A percentile compares a stretch with the other conserved stretches of the same genome.
Conservation (phyloP, 2,888 invertebrate genomes). For the Polyommatus icarus region DNA sequence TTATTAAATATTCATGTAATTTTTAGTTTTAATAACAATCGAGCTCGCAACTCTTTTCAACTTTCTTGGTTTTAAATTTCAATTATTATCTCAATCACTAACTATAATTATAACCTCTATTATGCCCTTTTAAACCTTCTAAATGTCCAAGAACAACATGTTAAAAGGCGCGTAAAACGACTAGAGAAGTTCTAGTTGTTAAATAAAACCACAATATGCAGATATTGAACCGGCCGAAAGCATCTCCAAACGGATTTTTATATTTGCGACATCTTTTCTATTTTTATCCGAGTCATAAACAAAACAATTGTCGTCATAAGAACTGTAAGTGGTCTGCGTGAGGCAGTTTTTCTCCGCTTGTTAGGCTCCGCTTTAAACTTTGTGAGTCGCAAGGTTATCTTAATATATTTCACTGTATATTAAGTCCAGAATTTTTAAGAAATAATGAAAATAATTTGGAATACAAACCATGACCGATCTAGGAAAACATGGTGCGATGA, state of each 20-base stretch:
- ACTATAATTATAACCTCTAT: no score
- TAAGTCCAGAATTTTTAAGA: not conserved
- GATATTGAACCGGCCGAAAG: not conserved
- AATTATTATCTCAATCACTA: no score
- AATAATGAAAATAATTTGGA: not conserved
- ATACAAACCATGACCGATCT: not conserved
- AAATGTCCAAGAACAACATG: not conserved
- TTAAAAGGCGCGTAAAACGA: not conserved
- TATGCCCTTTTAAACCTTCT: not conserved
- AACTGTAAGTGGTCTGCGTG: conserved; percentile 63
- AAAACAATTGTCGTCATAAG: conserved; percentile 60
- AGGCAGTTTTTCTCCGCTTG: conserved; percentile 59
- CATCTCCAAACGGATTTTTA: conserved; percentile 2
- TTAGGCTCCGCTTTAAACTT: conserved; percentile 52
- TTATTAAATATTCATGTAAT: no score
- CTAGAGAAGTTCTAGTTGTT: not conserved
- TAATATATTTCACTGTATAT: not conserved
- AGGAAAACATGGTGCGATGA: not conserved
- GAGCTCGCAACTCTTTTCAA: no score
- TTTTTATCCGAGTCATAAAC: conserved; percentile 41
- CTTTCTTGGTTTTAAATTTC: no score
- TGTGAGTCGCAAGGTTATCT: conserved; percentile 14
- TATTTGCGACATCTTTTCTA: conserved; percentile 37
- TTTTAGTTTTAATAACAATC: no score
- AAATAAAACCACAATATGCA: not conserved